Evolutionary conservation across 2,888 invertebrate genomes (phyloP).

Genomic region (Andrena minutula): DNA sequence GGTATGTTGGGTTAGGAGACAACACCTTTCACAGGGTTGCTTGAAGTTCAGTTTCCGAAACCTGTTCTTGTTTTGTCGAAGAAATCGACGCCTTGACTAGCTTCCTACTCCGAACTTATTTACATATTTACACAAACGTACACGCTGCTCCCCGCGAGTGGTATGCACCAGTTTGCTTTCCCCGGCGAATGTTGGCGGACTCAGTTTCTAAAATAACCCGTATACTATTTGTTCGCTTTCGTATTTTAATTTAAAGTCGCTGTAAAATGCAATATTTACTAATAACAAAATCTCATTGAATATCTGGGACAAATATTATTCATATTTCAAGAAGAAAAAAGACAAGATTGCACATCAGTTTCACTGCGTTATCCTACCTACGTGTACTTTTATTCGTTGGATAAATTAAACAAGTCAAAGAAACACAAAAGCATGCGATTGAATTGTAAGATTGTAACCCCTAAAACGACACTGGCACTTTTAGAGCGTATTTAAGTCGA

Average conservation of each 20-base stretch:
- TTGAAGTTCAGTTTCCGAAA: slow-evolving; percentile 61
- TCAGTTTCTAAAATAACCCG: slow-evolving; percentile 46
- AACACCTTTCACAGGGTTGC: slow-evolving; percentile 54
- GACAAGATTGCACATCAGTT: no score
- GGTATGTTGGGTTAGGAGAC: slow-evolving; percentile 36
- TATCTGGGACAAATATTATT: no score
- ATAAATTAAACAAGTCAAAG: no score
- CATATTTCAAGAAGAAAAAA: no score
- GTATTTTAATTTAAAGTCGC: background rate
- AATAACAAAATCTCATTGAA: background rate
- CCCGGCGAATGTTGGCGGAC: slow-evolving; percentile 20
- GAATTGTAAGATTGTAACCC: no score
- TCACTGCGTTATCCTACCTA: no score
- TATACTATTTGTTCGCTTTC: slow-evolving; percentile 17
- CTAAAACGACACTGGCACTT: no score
- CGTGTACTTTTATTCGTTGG: no score
- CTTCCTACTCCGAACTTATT: slow-evolving; percentile 69
- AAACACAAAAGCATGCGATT: no score
- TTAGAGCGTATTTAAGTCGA: no score
- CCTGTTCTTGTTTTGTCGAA: slow-evolving; percentile 72
- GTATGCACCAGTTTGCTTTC: slow-evolving; percentile 41
- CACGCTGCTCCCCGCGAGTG: slow-evolving; percentile 9
- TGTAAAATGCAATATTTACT: background rate
- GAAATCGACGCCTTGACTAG: slow-evolving; percentile 58
- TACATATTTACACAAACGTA: slow-evolving; percentile 68